Evolutionary conservation across 2,888 invertebrate genomes (phyloP).

Genomic region (Dastarcus helophoroides): DNA sequence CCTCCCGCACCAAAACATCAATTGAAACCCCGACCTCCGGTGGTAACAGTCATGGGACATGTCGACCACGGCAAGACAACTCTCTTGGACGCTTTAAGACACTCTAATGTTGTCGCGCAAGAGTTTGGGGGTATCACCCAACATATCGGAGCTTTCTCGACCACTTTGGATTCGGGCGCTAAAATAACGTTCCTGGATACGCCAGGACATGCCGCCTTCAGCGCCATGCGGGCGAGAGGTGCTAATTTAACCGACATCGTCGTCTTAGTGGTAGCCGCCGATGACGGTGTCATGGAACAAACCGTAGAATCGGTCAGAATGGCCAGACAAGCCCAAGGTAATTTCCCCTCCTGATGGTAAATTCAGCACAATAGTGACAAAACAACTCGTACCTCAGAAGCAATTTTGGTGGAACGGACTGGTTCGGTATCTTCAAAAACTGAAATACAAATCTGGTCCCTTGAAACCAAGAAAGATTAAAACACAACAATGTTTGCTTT

Average conservation of each 20-base stretch:
- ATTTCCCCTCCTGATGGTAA: constrained; percentile 11
- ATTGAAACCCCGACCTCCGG: constrained; percentile 70
- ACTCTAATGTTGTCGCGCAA: constrained; percentile 73
- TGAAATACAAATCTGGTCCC: too few species aligned
- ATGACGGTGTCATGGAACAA: constrained; percentile 98
- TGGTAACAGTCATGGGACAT: constrained; percentile 98
- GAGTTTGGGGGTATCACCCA: constrained; percentile 99
- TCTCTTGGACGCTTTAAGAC: constrained; percentile 74
- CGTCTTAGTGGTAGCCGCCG: constrained; percentile 93
- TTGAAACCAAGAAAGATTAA: too few species aligned
- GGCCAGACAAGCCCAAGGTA: constrained; percentile 67
- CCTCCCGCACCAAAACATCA: constrained; percentile 54
- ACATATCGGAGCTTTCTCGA: constrained; percentile 95
- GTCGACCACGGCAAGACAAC: constrained; percentile 99
- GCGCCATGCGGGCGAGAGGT: constrained; percentile 88
- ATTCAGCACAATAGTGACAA: too few species aligned
- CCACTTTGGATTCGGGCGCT: constrained; percentile 53
- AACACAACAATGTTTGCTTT: too few species aligned
- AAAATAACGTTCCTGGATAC: constrained; percentile 93
- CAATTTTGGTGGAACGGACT: not conserved
- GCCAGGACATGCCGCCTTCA: constrained; percentile 97
- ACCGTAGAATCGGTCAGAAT: constrained; percentile 83
- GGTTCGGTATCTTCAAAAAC: too few species aligned
- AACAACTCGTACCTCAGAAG: not conserved
- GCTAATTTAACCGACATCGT: constrained; percentile 89